Conservation (phyloP, 2,113 vertebrate genomes). For the Nycticorax nycticorax region DNA sequence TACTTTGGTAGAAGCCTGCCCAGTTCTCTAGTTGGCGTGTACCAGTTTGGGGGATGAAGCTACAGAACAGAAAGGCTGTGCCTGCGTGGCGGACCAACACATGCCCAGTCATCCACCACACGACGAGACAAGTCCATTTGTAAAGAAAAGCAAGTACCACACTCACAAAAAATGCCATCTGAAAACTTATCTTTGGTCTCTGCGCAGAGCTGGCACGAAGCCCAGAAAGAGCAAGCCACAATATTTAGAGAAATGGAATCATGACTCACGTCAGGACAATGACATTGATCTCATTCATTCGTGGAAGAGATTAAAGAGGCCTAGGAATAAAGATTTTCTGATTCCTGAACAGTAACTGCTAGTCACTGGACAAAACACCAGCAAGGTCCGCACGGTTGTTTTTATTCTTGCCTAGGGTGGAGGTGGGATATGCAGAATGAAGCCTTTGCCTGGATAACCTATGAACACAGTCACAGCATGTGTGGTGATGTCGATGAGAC, state of each 20-base stretch:
- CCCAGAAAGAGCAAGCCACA: not conserved
- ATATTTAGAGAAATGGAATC: not conserved
- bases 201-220: not conserved
- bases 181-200: not conserved
- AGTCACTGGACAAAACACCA: not conserved
- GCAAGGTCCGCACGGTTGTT: not conserved
- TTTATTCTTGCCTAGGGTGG: not conserved
- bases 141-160: not conserved
- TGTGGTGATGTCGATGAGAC: not conserved
- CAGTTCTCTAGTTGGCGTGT: not conserved
- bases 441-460: not conserved
- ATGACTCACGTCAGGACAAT: conserved; percentile 10
- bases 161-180: not conserved
- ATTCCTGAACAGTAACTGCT: conserved; percentile 1
- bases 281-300: not conserved
- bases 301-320: conserved; percentile 12
- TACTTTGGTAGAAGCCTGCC: not conserved
- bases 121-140: not conserved
- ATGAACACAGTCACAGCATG: not conserved
- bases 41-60: not conserved
- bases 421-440: not conserved
- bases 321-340: conserved; percentile 40
- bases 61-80: not conserved
- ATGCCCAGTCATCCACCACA: not conserved
- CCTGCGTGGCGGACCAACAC: not conserved